Evolutionary conservation across 64 coral and sea anemone genomes (phyloP), one percentile per base, ranked within the genome.

Genomic region (Orbicella faveolata): DNA sequence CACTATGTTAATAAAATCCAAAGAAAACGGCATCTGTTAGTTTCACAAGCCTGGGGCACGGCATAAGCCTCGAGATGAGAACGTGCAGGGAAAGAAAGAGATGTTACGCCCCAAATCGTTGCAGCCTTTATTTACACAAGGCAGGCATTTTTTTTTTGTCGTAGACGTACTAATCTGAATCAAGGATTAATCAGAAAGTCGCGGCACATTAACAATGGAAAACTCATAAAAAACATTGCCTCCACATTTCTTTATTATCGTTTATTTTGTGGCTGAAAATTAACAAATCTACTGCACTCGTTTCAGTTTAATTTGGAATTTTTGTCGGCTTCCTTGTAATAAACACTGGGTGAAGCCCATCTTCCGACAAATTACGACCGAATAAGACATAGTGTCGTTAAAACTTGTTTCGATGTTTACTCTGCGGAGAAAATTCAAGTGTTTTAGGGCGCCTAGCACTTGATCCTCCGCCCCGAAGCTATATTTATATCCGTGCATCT

Each of bases 351-450:
- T 57, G 20, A 79, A 25, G 11, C 52, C 51, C 20, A 25, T 11
- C 23, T 55, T 79, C 26, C 51, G 52, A 78, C 37, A 78, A 78
- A 79, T 55, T 70, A 59, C 20, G 26, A 30, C 18, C 26, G 14
- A 59, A 79, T 57, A 34, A 79, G 23, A 26, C 51, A 79, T 33
- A 44, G 19, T 79, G 77, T 41, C 77, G 20, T 52, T 30, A 70
- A 70, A 30, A 33, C 67, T 23, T 79, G 77, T 79, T 79, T 8
- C 77, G 52, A 79, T 79, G 77, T 54, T 79, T 79, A 48, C 48
- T 57, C 21, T 79, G 77, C 21, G 52, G 48, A 39, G 77, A 79
- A 79, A 79, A 79, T 55, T 54, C 48, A 79, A 79, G 77, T 59
- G 77, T 59, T 78, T 79, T 59, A 55, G 11, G 77, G 10, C 12